These are phyloP conservation scores for Pseudochromis fuscus DNA, from an alignment of 2,797 vertebrate species.

Conservation along the genomic window DNA sequence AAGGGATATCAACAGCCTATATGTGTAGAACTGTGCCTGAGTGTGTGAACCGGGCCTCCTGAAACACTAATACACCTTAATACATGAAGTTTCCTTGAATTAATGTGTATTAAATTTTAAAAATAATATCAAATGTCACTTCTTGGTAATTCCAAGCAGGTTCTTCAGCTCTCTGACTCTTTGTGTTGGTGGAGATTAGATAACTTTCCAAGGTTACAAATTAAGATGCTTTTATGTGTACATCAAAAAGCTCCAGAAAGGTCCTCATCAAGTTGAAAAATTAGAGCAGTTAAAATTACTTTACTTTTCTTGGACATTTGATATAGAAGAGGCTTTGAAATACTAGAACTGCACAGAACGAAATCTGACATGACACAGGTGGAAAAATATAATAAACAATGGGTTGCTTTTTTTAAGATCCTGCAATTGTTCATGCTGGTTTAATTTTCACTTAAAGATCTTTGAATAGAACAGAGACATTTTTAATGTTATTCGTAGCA, in stretches of 20 bases:
- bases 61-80: too few relatives aligned
- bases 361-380: neutral
- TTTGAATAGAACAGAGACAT: too few relatives aligned
- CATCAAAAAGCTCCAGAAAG: too few relatives aligned
- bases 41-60: neutral
- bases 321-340: neutral
- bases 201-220: neutral
- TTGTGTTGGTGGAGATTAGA: neutral
- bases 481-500: too few relatives aligned
- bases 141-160: neutral
- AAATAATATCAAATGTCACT: neutral
- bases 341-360: too few relatives aligned
- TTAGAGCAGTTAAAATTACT: too few relatives aligned
- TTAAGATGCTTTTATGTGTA: too few relatives aligned
- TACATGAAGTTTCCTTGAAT: neutral
- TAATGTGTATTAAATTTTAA: neutral
- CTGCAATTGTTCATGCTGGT: too few relatives aligned
- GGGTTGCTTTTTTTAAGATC: too few relatives aligned
- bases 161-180: neutral
- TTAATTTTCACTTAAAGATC: too few relatives aligned
- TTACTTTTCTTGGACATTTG: neutral
- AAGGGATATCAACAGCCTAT: neutral
- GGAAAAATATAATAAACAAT: neutral
- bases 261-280: too few relatives aligned
- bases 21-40: neutral